A percentile compares a stretch with the other conserved stretches of the same genome.
Conservation (phyloP, 2,888 invertebrate species). For the Salticus scenicus region DNA sequence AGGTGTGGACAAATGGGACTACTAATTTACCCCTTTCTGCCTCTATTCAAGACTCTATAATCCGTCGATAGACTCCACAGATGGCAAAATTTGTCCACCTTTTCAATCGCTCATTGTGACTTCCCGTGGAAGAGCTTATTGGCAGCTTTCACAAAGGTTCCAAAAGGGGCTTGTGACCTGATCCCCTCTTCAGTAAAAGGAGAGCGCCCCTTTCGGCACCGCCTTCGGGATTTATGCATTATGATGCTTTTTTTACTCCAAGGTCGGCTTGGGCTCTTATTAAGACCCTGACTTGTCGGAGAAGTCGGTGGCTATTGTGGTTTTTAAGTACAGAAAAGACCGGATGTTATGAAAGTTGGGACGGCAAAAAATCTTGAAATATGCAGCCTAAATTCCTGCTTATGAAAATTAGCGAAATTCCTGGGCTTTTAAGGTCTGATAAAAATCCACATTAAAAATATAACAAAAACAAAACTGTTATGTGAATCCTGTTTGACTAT, state of each 20-base stretch:
- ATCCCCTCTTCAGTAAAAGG: neutral
- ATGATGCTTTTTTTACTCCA: neutral
- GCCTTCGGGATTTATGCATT: neutral
- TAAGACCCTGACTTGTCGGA: neutral
- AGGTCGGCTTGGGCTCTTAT: neutral
- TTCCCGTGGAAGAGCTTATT: neutral
- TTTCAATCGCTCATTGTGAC: neutral
- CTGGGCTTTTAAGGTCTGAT: too few species aligned
- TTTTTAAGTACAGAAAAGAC: neutral
- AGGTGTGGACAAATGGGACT: conserved; percentile 34
- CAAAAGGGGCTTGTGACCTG: neutral
- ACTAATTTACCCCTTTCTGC: conserved; percentile 31
- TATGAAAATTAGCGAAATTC: neutral
- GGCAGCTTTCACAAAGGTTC: neutral
- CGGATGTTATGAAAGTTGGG: neutral
- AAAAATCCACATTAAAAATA: too few species aligned
- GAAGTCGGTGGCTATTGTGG: conserved; percentile 8
- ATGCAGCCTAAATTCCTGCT: neutral
- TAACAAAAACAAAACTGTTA: too few species aligned
- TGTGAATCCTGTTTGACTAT: too few species aligned
- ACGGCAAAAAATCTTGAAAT: neutral
- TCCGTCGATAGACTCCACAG: conserved; percentile 6
- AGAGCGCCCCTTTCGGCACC: neutral
- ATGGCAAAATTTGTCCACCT: conserved; percentile 15
- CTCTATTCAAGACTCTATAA: conserved; percentile 17